Evolutionary conservation across 2,888 invertebrate species (phyloP).

Genomic region (Osmoderma eremita): DNA sequence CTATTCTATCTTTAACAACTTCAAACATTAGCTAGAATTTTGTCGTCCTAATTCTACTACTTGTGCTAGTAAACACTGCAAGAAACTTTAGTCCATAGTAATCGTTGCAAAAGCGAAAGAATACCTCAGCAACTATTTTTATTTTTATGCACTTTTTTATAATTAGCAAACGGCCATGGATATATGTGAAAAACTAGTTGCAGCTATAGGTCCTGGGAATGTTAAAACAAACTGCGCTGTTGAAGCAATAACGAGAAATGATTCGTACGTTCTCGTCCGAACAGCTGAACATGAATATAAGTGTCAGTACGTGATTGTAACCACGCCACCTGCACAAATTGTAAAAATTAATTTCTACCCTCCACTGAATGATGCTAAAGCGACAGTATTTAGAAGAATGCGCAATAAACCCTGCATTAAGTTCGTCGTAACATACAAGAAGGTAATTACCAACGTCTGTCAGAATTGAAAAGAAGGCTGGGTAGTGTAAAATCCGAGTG

Average conservation of each 20-base stretch:
- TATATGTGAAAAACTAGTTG: slow-evolving; percentile 46
- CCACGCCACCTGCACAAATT: slow-evolving; percentile 51
- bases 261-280: slow-evolving; percentile 44
- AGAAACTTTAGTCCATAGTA: no score
- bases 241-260: slow-evolving; percentile 44
- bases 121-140: no score
- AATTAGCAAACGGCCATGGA: slow-evolving; percentile 10
- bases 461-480: no score
- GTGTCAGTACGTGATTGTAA: slow-evolving; percentile 49
- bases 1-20: no score
- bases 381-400: slow-evolving; percentile 41
- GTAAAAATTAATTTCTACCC: slow-evolving; percentile 52
- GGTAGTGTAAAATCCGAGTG: no score
- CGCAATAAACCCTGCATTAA: slow-evolving; percentile 48
- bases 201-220: slow-evolving; percentile 43
- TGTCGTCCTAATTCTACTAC: no score
- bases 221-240: slow-evolving; percentile 47
- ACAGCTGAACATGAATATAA: slow-evolving; percentile 48
- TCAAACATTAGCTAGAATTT: no score
- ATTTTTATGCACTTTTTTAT: neutral
- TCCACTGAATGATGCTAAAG: slow-evolving; percentile 44
- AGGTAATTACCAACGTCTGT: slow-evolving; percentile 41
- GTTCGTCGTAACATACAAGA: slow-evolving; percentile 53
- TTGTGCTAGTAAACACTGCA: no score
- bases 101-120: no score